Conservation (phyloP, 2,888 invertebrate species). For the Cryptus armator region DNA sequence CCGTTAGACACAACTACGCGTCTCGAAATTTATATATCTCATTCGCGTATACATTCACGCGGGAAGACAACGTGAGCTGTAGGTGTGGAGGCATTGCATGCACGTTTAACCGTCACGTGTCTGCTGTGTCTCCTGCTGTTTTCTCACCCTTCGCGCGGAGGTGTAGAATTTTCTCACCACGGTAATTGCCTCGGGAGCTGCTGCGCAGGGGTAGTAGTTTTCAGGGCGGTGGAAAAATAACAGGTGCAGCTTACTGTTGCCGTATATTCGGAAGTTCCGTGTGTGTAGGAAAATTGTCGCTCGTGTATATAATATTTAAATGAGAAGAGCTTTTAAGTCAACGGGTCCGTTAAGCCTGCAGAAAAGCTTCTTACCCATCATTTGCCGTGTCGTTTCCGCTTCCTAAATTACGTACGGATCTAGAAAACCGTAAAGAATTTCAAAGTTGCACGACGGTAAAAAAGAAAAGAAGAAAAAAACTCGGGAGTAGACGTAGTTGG, state of each 20-base stretch:
- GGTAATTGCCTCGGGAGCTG: constrained; percentile 34
- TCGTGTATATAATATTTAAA: constrained; percentile 18
- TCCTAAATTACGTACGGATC: background rate
- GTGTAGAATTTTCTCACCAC: constrained; percentile 37
- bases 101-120: constrained; percentile 50
- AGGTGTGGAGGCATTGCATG: constrained; percentile 1
- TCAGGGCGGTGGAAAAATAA: constrained; percentile 19
- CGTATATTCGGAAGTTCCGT: background rate
- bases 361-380: constrained; percentile 15
- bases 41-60: background rate
- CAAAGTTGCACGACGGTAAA: background rate
- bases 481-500: background rate
- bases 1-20: constrained; percentile 17
- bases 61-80: background rate
- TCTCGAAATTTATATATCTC: constrained; percentile 6
- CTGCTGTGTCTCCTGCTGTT: constrained; percentile 28
- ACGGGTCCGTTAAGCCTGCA: background rate
- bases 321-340: constrained; percentile 25
- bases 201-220: constrained; percentile 6
- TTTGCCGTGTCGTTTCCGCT: background rate
- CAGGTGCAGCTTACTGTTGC: constrained; percentile 22
- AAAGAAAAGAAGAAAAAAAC: background rate
- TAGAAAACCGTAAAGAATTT: background rate
- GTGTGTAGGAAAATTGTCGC: background rate
- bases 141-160: constrained; percentile 1